phyloP scores from a whole-genome alignment of 2,888 invertebrate species.

The Cylloceria caligata region DNA sequence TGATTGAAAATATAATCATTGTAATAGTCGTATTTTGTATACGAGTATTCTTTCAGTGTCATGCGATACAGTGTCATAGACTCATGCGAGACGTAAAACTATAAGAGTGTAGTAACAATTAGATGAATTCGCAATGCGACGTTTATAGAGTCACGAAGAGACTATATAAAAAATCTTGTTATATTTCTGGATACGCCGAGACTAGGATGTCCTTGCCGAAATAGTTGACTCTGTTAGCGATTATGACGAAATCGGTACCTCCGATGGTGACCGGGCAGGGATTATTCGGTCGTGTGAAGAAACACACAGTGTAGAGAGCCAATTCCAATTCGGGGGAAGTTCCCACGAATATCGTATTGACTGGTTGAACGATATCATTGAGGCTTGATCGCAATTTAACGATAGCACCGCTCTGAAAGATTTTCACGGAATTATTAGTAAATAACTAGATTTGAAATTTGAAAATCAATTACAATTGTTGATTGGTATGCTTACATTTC shows the following conservation, averaged over 20 bases:
- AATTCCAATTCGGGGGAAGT: constrained; percentile 97
- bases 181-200: constrained; percentile 93
- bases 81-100: constrained; percentile 22
- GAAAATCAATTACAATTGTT: constrained; percentile 12
- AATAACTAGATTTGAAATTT: neutral
- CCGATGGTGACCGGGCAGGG: constrained; percentile 91
- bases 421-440: neutral
- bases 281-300: constrained; percentile 90
- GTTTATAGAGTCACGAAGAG: constrained; percentile 29
- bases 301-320: constrained; percentile 95
- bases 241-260: constrained; percentile 89
- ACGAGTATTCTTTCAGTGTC: constrained; percentile 61
- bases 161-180: constrained; percentile 68
- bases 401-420: constrained; percentile 90
- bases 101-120: constrained; percentile 23
- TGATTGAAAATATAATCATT: neutral
- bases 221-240: constrained; percentile 91
- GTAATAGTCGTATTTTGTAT: constrained; percentile 8
- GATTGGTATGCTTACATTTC: constrained; percentile 87
- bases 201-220: constrained; percentile 93
- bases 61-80: constrained; percentile 20
- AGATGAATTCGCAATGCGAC: constrained; percentile 23
- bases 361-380: constrained; percentile 90
- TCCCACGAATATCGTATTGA: constrained; percentile 92
- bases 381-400: constrained; percentile 91